Conservation (phyloP, 1,140 invertebrate genomes). For the Drosophila sulfurigaster region DNA sequence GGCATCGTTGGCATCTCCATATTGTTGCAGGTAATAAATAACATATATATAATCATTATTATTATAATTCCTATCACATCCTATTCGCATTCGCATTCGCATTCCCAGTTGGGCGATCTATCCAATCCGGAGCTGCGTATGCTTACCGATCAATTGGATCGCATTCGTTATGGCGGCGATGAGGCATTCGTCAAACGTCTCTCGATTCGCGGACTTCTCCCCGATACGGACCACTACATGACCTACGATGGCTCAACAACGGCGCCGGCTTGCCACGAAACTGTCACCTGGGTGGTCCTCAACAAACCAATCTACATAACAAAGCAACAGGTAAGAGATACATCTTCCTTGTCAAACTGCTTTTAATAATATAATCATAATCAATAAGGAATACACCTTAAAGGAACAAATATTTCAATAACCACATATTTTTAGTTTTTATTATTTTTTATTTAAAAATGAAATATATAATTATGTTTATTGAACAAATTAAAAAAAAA, state of each 20-base stretch:
- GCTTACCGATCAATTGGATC: conserved; percentile 94
- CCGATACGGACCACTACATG: conserved; percentile 97
- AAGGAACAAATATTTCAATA: too few relatives aligned
- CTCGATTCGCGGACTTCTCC: conserved; percentile 93
- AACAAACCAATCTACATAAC: conserved; percentile 99
- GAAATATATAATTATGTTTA: too few relatives aligned
- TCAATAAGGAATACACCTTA: too few relatives aligned
- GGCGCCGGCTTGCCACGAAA: conserved; percentile 96
- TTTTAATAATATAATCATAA: neutral
- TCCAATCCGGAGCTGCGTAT: conserved; percentile 94
- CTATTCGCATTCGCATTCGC: neutral
- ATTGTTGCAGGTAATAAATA: conserved; percentile 90
- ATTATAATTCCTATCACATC: too few relatives aligned
- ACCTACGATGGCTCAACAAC: conserved; percentile 98
- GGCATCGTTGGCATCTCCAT: conserved; percentile 95
- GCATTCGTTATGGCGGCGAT: conserved; percentile 94
- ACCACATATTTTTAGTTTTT: too few relatives aligned
- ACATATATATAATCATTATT: too few relatives aligned
- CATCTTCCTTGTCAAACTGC: neutral
- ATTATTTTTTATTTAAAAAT: too few relatives aligned
- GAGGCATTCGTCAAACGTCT: conserved; percentile 92
- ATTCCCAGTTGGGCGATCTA: conserved; percentile 90
- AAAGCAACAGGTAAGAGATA: conserved; percentile 92
- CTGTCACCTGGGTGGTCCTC: conserved; percentile 97
- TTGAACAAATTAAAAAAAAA: too few relatives aligned